Conservation (phyloP, 2,797 vertebrate species). For the Platalea minor region DNA sequence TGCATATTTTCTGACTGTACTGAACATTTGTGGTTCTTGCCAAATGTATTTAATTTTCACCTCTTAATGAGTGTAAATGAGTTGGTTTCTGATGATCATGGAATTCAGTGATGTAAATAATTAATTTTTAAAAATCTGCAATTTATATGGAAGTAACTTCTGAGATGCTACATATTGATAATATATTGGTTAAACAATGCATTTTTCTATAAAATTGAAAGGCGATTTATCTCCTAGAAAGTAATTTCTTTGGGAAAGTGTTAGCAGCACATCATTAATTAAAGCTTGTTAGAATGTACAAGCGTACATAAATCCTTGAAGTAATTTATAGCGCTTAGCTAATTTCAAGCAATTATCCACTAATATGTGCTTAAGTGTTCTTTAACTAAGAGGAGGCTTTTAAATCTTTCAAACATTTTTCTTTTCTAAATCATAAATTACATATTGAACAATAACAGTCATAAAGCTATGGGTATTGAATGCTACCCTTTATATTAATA, state of each 20-base stretch:
- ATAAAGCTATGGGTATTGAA: constrained; percentile 30
- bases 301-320: constrained; percentile 77
- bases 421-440: constrained; percentile 73
- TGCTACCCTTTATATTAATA: not conserved
- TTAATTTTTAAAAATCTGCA: not conserved
- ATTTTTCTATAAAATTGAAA: constrained; percentile 75
- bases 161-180: constrained; percentile 62
- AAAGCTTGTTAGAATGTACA: constrained; percentile 80
- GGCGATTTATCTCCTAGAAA: constrained; percentile 75
- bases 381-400: constrained; percentile 77
- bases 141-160: not conserved
- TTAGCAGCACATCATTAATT: constrained; percentile 81
- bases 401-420: constrained; percentile 76
- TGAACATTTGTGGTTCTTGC: not conserved
- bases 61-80: not conserved
- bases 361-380: constrained; percentile 80
- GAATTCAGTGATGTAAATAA: not conserved
- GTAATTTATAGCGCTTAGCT: constrained; percentile 81
- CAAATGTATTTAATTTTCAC: constrained; percentile 22
- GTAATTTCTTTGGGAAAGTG: constrained; percentile 79
- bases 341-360: constrained; percentile 81
- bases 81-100: not conserved
- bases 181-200: constrained; percentile 67
- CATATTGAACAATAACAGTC: constrained; percentile 51
- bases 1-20: not conserved